A percentile compares a stretch with the other conserved stretches of the same genome.
Conservation (phyloP, 2,797 vertebrate genomes). For the Sebastolobus alascanus region DNA sequence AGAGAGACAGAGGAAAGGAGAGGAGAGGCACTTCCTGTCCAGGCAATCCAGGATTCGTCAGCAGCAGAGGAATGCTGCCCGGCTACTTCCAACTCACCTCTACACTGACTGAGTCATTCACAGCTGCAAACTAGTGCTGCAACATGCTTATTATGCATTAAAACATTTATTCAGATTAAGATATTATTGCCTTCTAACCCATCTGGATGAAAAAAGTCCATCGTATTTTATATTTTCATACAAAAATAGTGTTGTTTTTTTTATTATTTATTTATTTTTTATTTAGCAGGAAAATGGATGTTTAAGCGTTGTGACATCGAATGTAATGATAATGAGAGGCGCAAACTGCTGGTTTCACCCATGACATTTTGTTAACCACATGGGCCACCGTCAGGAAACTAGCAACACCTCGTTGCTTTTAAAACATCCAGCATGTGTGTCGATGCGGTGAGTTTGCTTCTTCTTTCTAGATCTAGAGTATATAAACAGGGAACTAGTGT, state of each 20-base stretch:
- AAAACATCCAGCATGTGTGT: background rate
- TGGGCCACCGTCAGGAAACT: background rate
- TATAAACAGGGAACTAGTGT: background rate
- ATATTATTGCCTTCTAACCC: background rate
- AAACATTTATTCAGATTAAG: background rate
- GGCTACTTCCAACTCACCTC: conserved; percentile 9
- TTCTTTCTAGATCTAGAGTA: background rate
- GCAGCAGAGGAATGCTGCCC: conserved; percentile 47
- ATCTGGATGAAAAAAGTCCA: background rate
- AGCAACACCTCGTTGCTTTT: background rate
- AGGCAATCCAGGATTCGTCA: conserved; percentile 57
- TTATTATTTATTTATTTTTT: too few species aligned
- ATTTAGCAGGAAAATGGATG: too few species aligned
- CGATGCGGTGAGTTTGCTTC: background rate
- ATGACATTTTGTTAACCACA: background rate
- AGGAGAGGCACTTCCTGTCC: conserved; percentile 52
- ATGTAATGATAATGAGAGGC: background rate
- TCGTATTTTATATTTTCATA: background rate
- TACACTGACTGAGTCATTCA: background rate
- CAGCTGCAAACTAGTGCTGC: background rate
- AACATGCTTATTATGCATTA: background rate
- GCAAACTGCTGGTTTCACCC: background rate
- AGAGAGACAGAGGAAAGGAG: background rate
- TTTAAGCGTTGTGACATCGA: background rate
- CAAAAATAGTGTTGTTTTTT: background rate